Evolutionary conservation across 2,113 vertebrate species (phyloP).

Genomic region (Mirza zaza): DNA sequence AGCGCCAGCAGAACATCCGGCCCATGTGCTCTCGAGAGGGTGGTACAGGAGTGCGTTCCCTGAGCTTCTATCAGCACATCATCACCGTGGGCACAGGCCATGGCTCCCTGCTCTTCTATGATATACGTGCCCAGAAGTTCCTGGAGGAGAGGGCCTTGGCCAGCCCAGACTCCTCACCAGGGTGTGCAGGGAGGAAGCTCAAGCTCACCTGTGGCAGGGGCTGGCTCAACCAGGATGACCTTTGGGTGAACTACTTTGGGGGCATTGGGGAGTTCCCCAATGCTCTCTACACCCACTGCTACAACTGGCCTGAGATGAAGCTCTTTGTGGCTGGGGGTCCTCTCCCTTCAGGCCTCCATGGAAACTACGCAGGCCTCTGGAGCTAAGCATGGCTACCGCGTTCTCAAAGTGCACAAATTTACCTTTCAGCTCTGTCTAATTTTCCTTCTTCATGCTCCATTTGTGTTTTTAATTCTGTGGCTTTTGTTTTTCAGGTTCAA

Average conservation of each 20-base stretch:
- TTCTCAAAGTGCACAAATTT: slow-evolving; percentile 65
- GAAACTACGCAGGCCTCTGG: slow-evolving; percentile 98
- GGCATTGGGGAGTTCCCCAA: slow-evolving; percentile 93
- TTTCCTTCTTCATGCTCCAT: not conserved
- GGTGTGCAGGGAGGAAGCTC: slow-evolving; percentile 87
- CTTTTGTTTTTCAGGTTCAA: not conserved
- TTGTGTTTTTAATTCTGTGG: not conserved
- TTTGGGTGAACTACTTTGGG: slow-evolving; percentile 96
- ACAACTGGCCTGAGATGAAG: slow-evolving; percentile 96
- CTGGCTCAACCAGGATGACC: slow-evolving; percentile 97
- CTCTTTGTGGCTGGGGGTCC: slow-evolving; percentile 98
- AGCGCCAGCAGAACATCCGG: slow-evolving; percentile 89
- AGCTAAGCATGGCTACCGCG: slow-evolving; percentile 84
- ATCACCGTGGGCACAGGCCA: slow-evolving; percentile 97
- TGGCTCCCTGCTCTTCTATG: slow-evolving; percentile 97
- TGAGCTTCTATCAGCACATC: slow-evolving; percentile 97
- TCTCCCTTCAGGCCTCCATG: slow-evolving; percentile 95
- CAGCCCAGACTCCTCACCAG: slow-evolving; percentile 80
- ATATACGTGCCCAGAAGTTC: slow-evolving; percentile 94
- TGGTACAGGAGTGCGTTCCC: slow-evolving; percentile 94
- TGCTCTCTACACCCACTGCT: slow-evolving; percentile 98
- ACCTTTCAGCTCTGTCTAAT: not conserved
- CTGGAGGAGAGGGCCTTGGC: slow-evolving; percentile 86
- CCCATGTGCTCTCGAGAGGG: slow-evolving; percentile 93
- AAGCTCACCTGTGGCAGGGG: slow-evolving; percentile 94